Percentiles rank a stretch among this genome's conserved stretches.
phyloP scores from a whole-genome alignment of 2,797 vertebrate species.

The Gallinago solitaria region DNA sequence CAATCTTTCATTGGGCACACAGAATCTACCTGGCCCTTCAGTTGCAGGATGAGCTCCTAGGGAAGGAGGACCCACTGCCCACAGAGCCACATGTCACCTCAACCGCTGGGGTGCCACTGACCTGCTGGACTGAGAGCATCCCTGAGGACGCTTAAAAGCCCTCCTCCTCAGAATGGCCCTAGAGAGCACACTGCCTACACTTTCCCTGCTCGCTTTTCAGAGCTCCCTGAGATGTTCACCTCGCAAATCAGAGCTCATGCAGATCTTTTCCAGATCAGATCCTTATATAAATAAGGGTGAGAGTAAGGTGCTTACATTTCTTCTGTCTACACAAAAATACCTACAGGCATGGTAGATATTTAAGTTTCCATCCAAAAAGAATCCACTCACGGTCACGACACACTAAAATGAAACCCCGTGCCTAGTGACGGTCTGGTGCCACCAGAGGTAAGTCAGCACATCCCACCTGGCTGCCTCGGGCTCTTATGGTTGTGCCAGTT shows the following conservation, averaged over 20 bases:
- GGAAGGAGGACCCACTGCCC: background rate
- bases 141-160: background rate
- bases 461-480: background rate
- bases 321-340: background rate
- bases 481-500: background rate
- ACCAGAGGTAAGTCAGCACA: background rate
- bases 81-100: background rate
- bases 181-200: background rate
- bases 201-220: background rate
- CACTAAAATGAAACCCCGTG: background rate
- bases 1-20: background rate
- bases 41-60: fast-evolving
- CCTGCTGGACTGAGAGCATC: background rate
- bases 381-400: background rate
- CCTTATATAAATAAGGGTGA: background rate
- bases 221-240: background rate
- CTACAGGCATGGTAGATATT: background rate
- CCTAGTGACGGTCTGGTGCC: background rate
- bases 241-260: background rate
- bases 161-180: background rate
- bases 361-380: background rate
- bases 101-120: background rate
- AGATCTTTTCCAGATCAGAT: no score
- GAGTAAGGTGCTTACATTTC: background rate
- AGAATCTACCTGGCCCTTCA: background rate